These are phyloP conservation scores for Drosophila nikananu DNA, from an alignment of 1,140 invertebrate species.

Conservation along the genomic window DNA sequence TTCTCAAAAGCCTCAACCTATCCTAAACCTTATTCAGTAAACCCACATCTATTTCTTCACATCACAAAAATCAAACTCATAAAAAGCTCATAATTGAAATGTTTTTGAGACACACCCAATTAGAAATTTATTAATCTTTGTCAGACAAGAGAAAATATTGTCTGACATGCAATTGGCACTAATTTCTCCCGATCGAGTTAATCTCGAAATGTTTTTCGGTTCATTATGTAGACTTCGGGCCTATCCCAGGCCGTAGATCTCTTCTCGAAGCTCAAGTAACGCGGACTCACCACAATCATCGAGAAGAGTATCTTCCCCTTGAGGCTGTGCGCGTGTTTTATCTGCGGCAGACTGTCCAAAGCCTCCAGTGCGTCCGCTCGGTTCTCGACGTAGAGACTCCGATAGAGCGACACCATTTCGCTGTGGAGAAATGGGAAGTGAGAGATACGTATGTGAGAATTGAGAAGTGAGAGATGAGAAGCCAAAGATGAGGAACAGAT, in stretches of 20 bases:
- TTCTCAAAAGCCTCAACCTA: not conserved
- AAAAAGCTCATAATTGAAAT: slow-evolving; percentile 4
- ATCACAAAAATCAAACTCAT: not conserved
- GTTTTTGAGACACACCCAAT: slow-evolving; percentile 17
- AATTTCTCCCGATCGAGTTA: slow-evolving; percentile 32
- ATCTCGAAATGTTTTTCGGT: slow-evolving; percentile 22
- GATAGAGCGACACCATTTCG: slow-evolving; percentile 92
- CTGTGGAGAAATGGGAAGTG: slow-evolving; percentile 66
- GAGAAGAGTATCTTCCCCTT: slow-evolving; percentile 98
- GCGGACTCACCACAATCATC: slow-evolving; percentile 95
- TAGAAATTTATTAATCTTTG: slow-evolving; percentile 12
- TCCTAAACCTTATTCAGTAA: not conserved
- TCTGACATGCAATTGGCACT: slow-evolving; percentile 30
- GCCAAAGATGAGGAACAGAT: slow-evolving; percentile 21
- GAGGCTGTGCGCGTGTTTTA: slow-evolving; percentile 93
- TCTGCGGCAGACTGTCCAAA: slow-evolving; percentile 91
- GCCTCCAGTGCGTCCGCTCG: slow-evolving; percentile 94
- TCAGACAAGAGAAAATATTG: slow-evolving; percentile 25
- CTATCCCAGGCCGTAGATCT: slow-evolving; percentile 2
- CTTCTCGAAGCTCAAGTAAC: slow-evolving; percentile 2
- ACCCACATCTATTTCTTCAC: not conserved
- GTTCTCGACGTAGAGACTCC: slow-evolving; percentile 93
- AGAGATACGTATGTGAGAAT: slow-evolving; percentile 25
- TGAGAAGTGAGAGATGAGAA: not conserved
- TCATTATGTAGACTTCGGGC: slow-evolving; percentile 11